A percentile compares a stretch with the other conserved stretches of the same genome.
These are phyloP conservation scores for Silurus lanzhouensis DNA, from an alignment of 2,797 vertebrate species.

Conservation along the genomic window DNA sequence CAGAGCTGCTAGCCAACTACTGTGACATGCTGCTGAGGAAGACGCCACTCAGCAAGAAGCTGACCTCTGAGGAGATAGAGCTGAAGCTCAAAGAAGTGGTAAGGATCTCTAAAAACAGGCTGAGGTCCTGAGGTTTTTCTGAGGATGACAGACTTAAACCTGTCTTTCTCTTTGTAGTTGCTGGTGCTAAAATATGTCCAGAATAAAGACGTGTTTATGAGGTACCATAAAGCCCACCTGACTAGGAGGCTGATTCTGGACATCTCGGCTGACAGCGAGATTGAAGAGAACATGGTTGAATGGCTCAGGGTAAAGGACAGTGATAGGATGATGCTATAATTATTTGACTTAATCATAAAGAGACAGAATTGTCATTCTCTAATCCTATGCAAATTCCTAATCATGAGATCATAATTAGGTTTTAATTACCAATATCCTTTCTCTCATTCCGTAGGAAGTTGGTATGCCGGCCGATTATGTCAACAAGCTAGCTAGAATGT, in stretches of 20 bases:
- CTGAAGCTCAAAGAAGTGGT: conserved; percentile 99
- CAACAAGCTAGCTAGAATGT: conserved; percentile 98
- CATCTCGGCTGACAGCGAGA: conserved; percentile 98
- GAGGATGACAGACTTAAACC: background rate
- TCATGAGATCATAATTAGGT: background rate
- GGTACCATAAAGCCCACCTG: conserved; percentile 97
- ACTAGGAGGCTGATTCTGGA: conserved; percentile 95
- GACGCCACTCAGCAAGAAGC: conserved; percentile 98
- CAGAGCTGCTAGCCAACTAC: conserved; percentile 98
- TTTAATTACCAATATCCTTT: background rate
- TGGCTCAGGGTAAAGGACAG: conserved; percentile 90
- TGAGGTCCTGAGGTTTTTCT: background rate
- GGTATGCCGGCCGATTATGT: conserved; percentile 99
- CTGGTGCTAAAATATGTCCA: conserved; percentile 98
- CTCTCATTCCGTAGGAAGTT: conserved; percentile 84
- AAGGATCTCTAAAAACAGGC: conserved; percentile 50
- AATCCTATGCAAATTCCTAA: background rate
- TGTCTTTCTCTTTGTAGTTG: conserved; percentile 72
- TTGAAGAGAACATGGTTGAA: conserved; percentile 99
- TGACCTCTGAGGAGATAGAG: conserved; percentile 98
- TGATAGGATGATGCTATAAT: background rate
- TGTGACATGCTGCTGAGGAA: conserved; percentile 99
- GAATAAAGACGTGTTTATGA: conserved; percentile 99
- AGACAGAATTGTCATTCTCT: background rate
- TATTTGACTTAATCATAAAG: background rate